Evolutionary conservation across 2,113 vertebrate genomes (phyloP), one percentile per base, ranked within the genome.

Genomic region (Holacanthus passer): DNA sequence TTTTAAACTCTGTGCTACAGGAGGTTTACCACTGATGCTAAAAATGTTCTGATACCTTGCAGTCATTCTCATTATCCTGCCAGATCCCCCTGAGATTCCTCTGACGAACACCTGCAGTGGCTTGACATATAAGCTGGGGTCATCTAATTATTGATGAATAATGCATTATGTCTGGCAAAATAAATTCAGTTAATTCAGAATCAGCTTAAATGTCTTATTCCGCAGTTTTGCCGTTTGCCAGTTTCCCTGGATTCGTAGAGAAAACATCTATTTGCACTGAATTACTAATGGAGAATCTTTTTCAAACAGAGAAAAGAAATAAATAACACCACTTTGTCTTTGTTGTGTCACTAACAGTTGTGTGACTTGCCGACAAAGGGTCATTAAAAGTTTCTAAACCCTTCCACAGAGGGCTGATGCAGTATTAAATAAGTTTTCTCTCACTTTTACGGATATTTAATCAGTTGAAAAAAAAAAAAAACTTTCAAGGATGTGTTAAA

Each of bases 371-470:
- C 82, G 93, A 85, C 83, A 93, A 91, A 93, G 66, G 69, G 79
- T 91, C 87, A 90, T 93, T 93, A 94, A 92, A 94, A 91, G 85
- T 93, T 94, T 91, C 41, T 45, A 81, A 85, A 79, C 45, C 60
- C 53, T 55, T 65, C 60, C 60, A 27, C 66, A 62, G 68, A 77
- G 62, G 67, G 70, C 20, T 62, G 45, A 52, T 31, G 39, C n/a
- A 20, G 31, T 67, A 29, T 56, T 60, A 50, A 83, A 81, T 1
- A 68, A 1, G 17, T 78, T 73, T 50, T 79, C 39, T 85, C 64
- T 77, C 35, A 73, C 67, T 87, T 88, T n/a, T 79, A 17, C 73
- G 67, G 2, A 47, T 47, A 84, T 88, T 85, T 88, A 90, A 90
- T 89, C 83, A 75, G 79, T 53, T 79, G 7, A 47, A 78, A 43